phyloP scores from a whole-genome alignment of 2,797 vertebrate genomes.

The Xenentodon cancila region DNA sequence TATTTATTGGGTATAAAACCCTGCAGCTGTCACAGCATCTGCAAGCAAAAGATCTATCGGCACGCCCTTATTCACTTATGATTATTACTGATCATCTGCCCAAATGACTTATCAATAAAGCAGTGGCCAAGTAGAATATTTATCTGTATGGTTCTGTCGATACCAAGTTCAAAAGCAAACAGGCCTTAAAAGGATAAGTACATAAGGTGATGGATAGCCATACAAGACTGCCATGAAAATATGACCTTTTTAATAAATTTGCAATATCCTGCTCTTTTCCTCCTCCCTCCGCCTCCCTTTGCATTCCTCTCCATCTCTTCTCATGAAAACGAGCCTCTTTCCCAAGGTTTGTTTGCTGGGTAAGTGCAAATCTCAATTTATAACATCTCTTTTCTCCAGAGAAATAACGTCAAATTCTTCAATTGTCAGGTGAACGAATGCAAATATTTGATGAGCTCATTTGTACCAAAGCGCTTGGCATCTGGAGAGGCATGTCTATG shows the following conservation, averaged over 20 bases:
- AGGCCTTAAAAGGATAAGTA: conserved; percentile 82
- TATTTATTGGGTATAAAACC: conserved; percentile 61
- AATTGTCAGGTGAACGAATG: conserved; percentile 44
- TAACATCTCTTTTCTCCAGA: conserved; percentile 30
- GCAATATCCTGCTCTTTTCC: conserved; percentile 48
- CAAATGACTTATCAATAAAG: conserved; percentile 88
- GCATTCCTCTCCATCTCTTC: conserved; percentile 34
- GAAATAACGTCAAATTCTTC: conserved; percentile 45
- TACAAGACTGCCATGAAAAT: conserved; percentile 68
- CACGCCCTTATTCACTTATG: conserved; percentile 85
- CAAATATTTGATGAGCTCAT: conserved; percentile 56
- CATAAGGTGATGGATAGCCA: conserved; percentile 76
- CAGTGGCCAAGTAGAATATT: conserved; percentile 78
- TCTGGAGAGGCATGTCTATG: conserved; percentile 43
- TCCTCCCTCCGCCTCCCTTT: conserved; percentile 22
- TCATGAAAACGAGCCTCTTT: conserved; percentile 40
- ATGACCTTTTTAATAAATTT: conserved; percentile 80
- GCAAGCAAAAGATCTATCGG: conserved; percentile 69
- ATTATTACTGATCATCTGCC: conserved; percentile 90
- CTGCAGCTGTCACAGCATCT: conserved; percentile 55
- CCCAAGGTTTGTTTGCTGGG: conserved; percentile 56
- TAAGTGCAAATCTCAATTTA: conserved; percentile 38
- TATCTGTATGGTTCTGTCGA: conserved; percentile 86
- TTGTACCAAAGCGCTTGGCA: conserved; percentile 32
- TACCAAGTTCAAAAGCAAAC: conserved; percentile 83